Base-by-base conservation (phyloP, 2,797 vertebrate genomes). In the Melopsittacus undulatus region DNA sequence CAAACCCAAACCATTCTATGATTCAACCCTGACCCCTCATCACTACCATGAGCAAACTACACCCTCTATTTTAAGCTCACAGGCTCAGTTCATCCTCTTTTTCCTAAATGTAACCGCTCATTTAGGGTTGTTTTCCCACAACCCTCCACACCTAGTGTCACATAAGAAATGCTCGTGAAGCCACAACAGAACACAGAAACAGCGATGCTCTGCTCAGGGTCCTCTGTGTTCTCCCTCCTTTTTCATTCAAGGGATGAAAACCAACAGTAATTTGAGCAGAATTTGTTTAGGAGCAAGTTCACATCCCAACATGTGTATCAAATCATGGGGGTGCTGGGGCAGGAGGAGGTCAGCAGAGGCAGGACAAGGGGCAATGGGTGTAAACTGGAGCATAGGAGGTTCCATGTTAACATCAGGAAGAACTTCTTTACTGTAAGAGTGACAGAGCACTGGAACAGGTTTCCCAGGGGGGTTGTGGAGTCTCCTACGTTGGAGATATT, bases 31-130 rank as follows among this genome's bases (percentile, higher is more conserved):
- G 5, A 29, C 3, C n/a, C 48, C 19, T 78, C 36, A 10, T 30
- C 0, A 0, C 21, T 48, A 2, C 0, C 1, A 0, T 3, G n/a
- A 78, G 54, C 42, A 70, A 62, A 74, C 8, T 9, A 48, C 5
- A 3, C 22, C n/a, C 38, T 67, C 30, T 40, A 4, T 67, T 62
- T 68, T 61, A 32, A 78, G 59, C 19, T 43, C 2, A 0, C 2
- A 52, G 52, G 21, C 20, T 70, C 34, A n/a, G 43, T 24, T 64
- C 36, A 89, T 73, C 26, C 66, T 61, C 29, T 4, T 82, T 86
- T 75, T 92, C n/a, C 62, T 57, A 56, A 63, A 70, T 3, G 17
- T 7, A 86, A 11, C 22, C 4, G 2, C 30, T 56, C 26, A 16
- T 30, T 81, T 23, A 22, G 24, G n/a, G 1, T 1, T 12, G n/a